phyloP scores from a whole-genome alignment of 2,797 vertebrate genomes.

The Coregonus ussuriensis region DNA sequence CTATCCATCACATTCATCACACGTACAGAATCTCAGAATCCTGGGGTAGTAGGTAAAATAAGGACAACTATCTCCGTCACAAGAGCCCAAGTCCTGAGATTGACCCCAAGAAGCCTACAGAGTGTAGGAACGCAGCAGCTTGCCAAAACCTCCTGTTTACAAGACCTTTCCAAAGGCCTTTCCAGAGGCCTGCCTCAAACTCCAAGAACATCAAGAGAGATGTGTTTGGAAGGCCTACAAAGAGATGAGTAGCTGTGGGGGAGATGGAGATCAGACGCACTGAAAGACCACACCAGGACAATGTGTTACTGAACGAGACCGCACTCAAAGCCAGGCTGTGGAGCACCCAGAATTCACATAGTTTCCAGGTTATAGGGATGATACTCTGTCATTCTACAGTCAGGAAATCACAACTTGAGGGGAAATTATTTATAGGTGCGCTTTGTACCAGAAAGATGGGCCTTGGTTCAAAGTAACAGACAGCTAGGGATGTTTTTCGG shows the following conservation, averaged over 20 bases:
- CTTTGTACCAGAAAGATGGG: slow-evolving; percentile 8
- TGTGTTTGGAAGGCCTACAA: slow-evolving; percentile 49
- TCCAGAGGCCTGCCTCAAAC: not conserved
- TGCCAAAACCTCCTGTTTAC: slow-evolving; percentile 18
- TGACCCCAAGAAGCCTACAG: not conserved
- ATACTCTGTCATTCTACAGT: not conserved
- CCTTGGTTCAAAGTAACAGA: not conserved
- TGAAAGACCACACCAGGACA: too few relatives aligned
- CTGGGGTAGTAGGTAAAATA: not conserved
- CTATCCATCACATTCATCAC: too few relatives aligned
- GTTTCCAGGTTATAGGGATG: not conserved
- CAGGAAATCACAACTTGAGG: not conserved
- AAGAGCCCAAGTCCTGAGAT: not conserved
- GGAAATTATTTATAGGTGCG: slow-evolving; percentile 1
- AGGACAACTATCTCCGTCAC: not conserved
- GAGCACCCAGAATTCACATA: not conserved
- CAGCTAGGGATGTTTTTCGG: not conserved
- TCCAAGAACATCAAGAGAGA: slow-evolving; percentile 36
- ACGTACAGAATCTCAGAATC: too few relatives aligned
- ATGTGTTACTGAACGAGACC: too few relatives aligned
- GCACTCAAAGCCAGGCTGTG: too few relatives aligned
- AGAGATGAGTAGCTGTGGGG: slow-evolving; percentile 32
- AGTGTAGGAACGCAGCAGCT: not conserved
- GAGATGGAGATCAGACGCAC: not conserved
- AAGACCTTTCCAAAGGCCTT: not conserved